Evolutionary conservation across 2,797 vertebrate species (phyloP), one percentile per base, ranked within the genome.

Genomic region (Poecilia gillii): DNA sequence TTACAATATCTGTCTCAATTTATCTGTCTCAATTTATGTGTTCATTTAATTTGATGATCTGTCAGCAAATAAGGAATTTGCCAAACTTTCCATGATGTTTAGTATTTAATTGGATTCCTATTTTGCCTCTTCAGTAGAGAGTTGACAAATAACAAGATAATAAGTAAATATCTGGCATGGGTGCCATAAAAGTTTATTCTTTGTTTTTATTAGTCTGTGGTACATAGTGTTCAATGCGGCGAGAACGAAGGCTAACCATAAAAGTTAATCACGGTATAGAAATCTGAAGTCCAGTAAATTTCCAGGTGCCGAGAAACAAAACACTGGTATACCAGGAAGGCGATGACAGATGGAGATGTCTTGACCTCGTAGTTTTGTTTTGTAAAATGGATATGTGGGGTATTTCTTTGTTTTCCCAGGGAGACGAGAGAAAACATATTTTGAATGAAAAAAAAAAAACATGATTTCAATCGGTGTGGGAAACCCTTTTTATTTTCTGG

Each of bases 241-340:
- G 90, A 93, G 92, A 95, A 95, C 94, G 93, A 96, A 96, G 93
- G 94, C 91, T 83, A 89, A 93, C 95, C 95, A 96, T 96, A 96
- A 96, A 96, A 96, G 95, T 96, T 96, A 96, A 96, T 96, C 94
- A 94, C 95, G 95, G 94, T 95, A 96, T 95, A 95, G 94, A 96
- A 96, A 96, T 93, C 93, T 95, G 89, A 95, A 92, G 91, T 95
- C 95, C 94, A 95, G 96, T 96, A 96, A 95, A 96, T 96, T 96
- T 96, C 96, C 96, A 96, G 93, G 91, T 73, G 91, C 88, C 84
- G 90, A 88, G 88, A 94, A 95, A 91, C 94, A 94, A 94, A 93
- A 93, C 89, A 91, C 51, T 3, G 73, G 72, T 82, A 77, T 93
- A 74, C 90, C 91, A 89, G 90, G 88, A 94, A 93, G 88, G 89